These are phyloP conservation scores for Parelbella ahira DNA, from an alignment of 2,888 invertebrate species.

Conservation along the genomic window DNA sequence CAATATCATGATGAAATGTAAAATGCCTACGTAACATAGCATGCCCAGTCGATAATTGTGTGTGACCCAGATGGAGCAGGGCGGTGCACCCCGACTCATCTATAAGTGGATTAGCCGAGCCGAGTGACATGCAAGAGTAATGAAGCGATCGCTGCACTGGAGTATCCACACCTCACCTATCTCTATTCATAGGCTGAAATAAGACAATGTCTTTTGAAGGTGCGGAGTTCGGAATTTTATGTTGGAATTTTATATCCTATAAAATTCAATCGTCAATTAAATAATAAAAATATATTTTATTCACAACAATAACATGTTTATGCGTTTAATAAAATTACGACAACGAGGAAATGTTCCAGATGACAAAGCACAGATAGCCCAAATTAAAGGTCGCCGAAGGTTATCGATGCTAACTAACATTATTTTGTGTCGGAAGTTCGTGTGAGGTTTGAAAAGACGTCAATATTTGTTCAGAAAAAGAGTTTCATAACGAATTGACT, in stretches of 20 bases:
- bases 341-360: slow-evolving; percentile 42
- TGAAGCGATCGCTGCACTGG: slow-evolving; percentile 25
- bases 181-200: not conserved
- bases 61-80: slow-evolving; percentile 21
- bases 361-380: slow-evolving; percentile 49
- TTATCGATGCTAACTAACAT: slow-evolving; percentile 56
- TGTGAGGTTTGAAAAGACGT: slow-evolving; percentile 38
- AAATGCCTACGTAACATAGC: too few species aligned
- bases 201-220: too few species aligned
- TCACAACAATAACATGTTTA: slow-evolving; percentile 5
- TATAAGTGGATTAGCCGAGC: slow-evolving; percentile 59
- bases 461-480: slow-evolving; percentile 26
- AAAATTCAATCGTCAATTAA: not conserved
- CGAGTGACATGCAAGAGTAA: slow-evolving; percentile 47
- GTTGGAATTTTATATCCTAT: too few species aligned
- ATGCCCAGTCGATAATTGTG: slow-evolving; percentile 20
- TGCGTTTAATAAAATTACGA: slow-evolving; percentile 18
- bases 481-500: too few species aligned
- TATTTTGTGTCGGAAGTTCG: slow-evolving; percentile 41
- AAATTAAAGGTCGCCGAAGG: slow-evolving; percentile 55
- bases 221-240: too few species aligned
- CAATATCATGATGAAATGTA: too few species aligned
- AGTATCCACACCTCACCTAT: too few species aligned
- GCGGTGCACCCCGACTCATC: slow-evolving; percentile 32
- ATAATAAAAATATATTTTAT: not conserved